These are phyloP conservation scores for Rhinolophus ferrumequinum DNA, from an alignment of 2,113 vertebrate genomes.

Conservation along the genomic window DNA sequence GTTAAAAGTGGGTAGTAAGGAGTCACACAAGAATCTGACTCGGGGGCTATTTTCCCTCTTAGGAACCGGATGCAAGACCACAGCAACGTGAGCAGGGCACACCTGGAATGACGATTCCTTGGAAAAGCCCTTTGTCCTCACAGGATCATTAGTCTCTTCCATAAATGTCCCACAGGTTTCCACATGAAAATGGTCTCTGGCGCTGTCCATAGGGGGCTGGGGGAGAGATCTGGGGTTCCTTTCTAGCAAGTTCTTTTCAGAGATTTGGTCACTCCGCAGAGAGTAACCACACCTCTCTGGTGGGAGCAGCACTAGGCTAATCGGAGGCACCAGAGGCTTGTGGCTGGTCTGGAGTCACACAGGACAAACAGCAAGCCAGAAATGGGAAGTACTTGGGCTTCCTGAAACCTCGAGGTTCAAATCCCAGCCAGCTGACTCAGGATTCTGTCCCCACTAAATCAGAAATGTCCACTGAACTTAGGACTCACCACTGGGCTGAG, in stretches of 20 bases:
- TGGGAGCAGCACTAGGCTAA: neutral
- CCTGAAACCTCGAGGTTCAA: slow-evolving; percentile 62
- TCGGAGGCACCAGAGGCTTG: neutral
- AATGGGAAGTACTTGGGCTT: slow-evolving; percentile 70
- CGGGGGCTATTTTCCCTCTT: neutral
- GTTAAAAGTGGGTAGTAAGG: neutral
- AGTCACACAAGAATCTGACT: neutral
- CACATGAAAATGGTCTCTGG: neutral
- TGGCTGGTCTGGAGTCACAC: neutral
- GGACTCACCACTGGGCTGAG: neutral
- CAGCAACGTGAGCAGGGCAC: no score
- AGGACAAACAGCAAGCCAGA: slow-evolving; percentile 9
- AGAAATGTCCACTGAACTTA: neutral
- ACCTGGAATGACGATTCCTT: neutral
- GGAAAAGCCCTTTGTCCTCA: neutral
- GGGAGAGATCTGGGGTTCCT: neutral
- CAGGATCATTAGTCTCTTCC: neutral
- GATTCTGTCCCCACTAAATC: neutral
- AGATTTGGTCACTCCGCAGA: neutral
- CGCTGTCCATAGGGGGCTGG: neutral
- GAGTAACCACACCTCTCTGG: neutral
- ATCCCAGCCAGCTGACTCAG: slow-evolving; percentile 51
- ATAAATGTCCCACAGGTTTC: neutral
- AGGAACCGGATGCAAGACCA: neutral
- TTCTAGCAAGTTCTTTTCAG: neutral